These are phyloP conservation scores for Ophiodon elongatus DNA, from an alignment of 2,113 vertebrate species.

Conservation along the genomic window DNA sequence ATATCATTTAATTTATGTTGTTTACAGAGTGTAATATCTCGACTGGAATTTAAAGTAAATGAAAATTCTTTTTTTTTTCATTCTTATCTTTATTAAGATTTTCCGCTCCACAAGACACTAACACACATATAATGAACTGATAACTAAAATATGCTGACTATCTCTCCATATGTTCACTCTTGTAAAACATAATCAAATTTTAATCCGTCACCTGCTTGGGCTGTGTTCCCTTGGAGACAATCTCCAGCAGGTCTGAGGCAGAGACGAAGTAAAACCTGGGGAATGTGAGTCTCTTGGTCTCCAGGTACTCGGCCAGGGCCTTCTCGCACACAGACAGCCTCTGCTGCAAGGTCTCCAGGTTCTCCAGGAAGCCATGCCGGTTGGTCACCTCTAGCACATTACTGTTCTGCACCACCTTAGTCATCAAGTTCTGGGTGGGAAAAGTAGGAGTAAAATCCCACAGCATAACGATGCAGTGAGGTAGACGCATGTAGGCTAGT, in stretches of 20 bases:
- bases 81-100: conserved; percentile 20
- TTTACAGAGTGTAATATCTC: background rate
- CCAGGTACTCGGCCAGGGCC: conserved; percentile 82
- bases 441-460: background rate
- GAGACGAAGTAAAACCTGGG: conserved; percentile 85
- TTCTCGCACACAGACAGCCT: conserved; percentile 85
- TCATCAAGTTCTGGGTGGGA: conserved; percentile 77
- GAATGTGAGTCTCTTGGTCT: conserved; percentile 83
- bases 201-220: conserved; percentile 78
- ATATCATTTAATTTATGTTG: background rate
- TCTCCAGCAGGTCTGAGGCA: conserved; percentile 83
- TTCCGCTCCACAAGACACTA: background rate
- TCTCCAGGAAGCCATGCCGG: conserved; percentile 79
- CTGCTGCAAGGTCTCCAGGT: conserved; percentile 83
- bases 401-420: conserved; percentile 75
- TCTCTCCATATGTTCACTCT: background rate
- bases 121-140: background rate
- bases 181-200: conserved; percentile 6
- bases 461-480: background rate
- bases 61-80: conserved; percentile 3
- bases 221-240: conserved; percentile 83
- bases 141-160: background rate
- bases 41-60: background rate
- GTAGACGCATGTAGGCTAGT: background rate
- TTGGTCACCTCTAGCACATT: conserved; percentile 86